A percentile compares a stretch with the other conserved stretches of the same genome.
Evolutionary conservation across 2,113 vertebrate genomes (phyloP).

Genomic region (Syngnathus typhle): DNA sequence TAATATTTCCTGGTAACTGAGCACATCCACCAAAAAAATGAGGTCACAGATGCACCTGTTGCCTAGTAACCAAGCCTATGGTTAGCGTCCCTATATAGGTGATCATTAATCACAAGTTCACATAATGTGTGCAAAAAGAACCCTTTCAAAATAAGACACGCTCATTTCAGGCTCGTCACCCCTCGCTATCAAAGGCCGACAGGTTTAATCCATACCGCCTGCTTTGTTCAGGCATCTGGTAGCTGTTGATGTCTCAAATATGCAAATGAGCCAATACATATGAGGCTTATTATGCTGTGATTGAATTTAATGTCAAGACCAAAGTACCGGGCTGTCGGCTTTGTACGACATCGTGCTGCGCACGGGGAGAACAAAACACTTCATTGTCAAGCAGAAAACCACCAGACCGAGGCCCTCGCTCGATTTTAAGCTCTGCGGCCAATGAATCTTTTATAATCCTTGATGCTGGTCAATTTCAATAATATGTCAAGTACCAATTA

Average conservation of each 20-base stretch:
- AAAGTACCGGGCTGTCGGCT: not conserved
- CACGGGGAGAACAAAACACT: not conserved
- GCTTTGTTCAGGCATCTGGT: not conserved
- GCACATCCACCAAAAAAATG: constrained; percentile 16
- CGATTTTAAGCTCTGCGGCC: no score
- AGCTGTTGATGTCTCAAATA: not conserved
- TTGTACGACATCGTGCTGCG: not conserved
- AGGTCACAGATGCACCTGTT: constrained; percentile 29
- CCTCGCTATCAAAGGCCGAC: constrained; percentile 1
- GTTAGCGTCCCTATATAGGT: constrained; percentile 9
- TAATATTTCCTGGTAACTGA: not conserved
- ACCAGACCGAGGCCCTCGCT: no score
- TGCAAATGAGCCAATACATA: constrained; percentile 4
- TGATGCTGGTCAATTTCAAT: no score
- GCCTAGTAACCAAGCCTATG: constrained; percentile 32
- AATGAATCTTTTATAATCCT: no score
- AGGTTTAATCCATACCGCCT: not conserved
- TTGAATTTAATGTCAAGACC: not conserved
- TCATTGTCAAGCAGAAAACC: not conserved
- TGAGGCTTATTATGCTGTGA: not conserved
- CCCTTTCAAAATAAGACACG: not conserved
- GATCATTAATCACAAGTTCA: constrained; percentile 39
- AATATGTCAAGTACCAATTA: no score
- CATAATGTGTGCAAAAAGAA: constrained; percentile 3
- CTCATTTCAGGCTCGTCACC: not conserved